Percentiles rank a stretch among this genome's conserved stretches.
phyloP scores from a whole-genome alignment of 2,888 invertebrate species.

The Entomobrya proxima region DNA sequence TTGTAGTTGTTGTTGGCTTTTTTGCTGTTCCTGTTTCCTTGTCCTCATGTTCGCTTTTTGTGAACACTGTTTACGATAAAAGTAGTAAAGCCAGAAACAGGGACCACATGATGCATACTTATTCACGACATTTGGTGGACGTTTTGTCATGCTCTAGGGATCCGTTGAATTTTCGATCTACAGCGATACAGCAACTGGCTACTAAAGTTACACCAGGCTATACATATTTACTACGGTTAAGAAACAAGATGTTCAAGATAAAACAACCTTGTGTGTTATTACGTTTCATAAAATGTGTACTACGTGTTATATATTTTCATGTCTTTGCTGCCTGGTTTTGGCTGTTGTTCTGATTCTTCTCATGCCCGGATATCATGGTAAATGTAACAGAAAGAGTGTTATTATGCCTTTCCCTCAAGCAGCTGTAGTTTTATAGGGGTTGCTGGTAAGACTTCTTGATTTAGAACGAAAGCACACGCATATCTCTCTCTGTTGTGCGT shows the following conservation, averaged over 20 bases:
- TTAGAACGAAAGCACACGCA: background rate
- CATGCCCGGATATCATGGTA: background rate
- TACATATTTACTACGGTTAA: slow-evolving; percentile 36
- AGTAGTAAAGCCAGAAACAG: background rate
- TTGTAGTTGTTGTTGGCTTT: background rate
- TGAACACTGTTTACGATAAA: background rate
- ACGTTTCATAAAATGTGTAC: background rate
- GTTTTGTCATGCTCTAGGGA: slow-evolving; percentile 41
- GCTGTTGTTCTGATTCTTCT: background rate
- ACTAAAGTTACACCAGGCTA: background rate
- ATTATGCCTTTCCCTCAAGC: background rate
- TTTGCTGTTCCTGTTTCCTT: background rate
- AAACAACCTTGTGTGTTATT: background rate
- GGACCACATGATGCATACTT: slow-evolving; percentile 10
- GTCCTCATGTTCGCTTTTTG: background rate
- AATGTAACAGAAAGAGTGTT: background rate
- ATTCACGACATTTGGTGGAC: slow-evolving; percentile 28
- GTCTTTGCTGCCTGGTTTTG: background rate
- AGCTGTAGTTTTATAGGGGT: background rate
- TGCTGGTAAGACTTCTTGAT: background rate
- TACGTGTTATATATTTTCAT: background rate
- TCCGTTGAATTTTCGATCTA: slow-evolving; percentile 7
- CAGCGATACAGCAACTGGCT: background rate
- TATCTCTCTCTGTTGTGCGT: background rate
- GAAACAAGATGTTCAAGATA: slow-evolving; percentile 60